phyloP scores from a whole-genome alignment of 2,888 invertebrate genomes.

The Phengaris alcon region DNA sequence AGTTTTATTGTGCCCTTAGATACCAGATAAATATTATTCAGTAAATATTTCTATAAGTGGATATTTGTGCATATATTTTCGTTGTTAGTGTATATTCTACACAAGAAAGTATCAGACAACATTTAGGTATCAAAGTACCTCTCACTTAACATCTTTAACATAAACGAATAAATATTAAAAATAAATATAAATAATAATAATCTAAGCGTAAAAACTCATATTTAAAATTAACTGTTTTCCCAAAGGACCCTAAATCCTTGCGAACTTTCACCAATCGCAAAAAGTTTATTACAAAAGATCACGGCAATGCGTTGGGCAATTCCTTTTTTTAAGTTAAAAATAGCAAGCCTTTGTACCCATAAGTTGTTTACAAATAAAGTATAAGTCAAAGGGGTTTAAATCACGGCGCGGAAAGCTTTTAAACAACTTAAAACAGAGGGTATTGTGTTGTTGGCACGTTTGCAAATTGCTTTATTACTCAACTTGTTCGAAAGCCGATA shows the following conservation, averaged over 20 bases:
- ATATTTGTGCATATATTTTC: no score
- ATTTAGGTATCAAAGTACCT: no score
- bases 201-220: background rate
- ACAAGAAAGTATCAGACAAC: no score
- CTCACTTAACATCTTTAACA: no score
- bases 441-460: conserved; percentile 74
- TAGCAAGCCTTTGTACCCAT: conserved; percentile 67
- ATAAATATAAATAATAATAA: no score
- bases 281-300: conserved; percentile 58
- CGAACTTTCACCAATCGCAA: conserved; percentile 58
- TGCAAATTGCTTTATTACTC: conserved; percentile 77
- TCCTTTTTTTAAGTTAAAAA: conserved; percentile 61
- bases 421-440: conserved; percentile 72
- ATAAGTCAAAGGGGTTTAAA: conserved; percentile 78
- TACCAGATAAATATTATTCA: no score
- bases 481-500: conserved; percentile 68
- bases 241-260: conserved; percentile 38
- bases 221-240: background rate
- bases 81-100: no score
- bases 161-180: no score
- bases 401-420: conserved; percentile 77
- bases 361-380: conserved; percentile 75
- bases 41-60: no score
- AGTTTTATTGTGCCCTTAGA: no score
- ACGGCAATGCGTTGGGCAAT: conserved; percentile 74